These are phyloP conservation scores for Malacoraja senta DNA, from an alignment of 2,797 vertebrate genomes.

Conservation along the genomic window DNA sequence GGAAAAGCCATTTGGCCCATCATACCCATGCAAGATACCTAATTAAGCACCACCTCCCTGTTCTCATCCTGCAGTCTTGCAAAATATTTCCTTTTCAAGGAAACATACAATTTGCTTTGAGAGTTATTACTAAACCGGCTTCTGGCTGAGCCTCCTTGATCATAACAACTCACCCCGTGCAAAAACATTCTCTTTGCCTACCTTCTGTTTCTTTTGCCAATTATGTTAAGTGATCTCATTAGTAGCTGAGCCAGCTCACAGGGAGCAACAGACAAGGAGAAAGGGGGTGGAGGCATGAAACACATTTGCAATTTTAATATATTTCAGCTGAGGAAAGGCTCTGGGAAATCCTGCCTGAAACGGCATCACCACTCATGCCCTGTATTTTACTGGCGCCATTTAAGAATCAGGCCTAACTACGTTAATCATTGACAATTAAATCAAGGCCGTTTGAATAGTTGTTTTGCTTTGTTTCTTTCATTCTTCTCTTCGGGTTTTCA, in stretches of 20 bases:
- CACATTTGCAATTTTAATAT: not conserved
- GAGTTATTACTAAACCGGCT: not conserved
- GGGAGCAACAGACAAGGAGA: not conserved
- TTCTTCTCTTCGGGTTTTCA: not conserved
- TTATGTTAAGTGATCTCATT: not conserved
- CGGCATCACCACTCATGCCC: not conserved
- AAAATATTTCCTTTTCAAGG: not conserved
- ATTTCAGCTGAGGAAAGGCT: not conserved
- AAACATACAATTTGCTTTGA: not conserved
- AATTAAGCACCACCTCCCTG: not conserved
- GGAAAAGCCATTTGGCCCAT: not conserved
- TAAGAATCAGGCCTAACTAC: not conserved
- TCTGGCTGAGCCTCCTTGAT: not conserved
- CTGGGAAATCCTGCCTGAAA: not conserved
- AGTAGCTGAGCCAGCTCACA: not conserved
- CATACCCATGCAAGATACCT: not conserved
- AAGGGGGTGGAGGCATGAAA: not conserved
- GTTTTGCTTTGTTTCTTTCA: not conserved
- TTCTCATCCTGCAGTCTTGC: not conserved
- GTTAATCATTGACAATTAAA: not conserved
- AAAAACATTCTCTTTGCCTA: not conserved
- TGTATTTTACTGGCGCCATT: not conserved
- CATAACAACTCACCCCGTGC: not conserved
- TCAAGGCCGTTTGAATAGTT: not conserved
- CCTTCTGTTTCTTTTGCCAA: not conserved